Conservation (phyloP, 2,113 vertebrate species). For the Steatornis caripensis region DNA sequence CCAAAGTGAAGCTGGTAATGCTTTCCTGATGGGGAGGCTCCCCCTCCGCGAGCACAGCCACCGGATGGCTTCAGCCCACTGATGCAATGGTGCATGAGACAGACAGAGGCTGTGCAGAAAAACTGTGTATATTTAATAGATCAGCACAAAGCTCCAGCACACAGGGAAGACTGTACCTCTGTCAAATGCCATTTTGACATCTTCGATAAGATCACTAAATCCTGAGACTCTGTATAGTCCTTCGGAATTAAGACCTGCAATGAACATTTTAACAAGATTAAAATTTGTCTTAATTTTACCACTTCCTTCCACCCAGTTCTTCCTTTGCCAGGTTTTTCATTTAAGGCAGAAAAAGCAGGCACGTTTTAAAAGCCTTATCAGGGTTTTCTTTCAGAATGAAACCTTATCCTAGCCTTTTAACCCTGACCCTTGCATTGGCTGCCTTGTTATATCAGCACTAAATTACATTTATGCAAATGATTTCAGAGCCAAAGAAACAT, state of each 20-base stretch:
- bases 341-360: background rate
- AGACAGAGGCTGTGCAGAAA: background rate
- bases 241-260: conserved; percentile 93
- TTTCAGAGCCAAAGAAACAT: conserved; percentile 40
- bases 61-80: background rate
- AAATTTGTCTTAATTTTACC: background rate
- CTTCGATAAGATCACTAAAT: conserved; percentile 98
- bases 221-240: conserved; percentile 97
- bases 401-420: conserved; percentile 17
- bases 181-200: conserved; percentile 98
- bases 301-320: background rate
- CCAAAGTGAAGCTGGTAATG: background rate
- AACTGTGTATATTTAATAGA: background rate
- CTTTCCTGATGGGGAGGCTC: background rate
- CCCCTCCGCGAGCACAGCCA: background rate
- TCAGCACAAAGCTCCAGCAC: background rate
- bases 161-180: conserved; percentile 80
- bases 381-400: conserved; percentile 32
- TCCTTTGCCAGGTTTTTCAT: background rate
- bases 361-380: conserved; percentile 14
- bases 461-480: background rate
- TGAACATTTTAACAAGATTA: background rate
- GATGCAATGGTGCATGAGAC: background rate
- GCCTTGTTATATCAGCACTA: background rate
- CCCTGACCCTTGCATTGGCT: background rate